Conservation (phyloP, 1,140 invertebrate species). For the Belonocnema kinseyi region DNA sequence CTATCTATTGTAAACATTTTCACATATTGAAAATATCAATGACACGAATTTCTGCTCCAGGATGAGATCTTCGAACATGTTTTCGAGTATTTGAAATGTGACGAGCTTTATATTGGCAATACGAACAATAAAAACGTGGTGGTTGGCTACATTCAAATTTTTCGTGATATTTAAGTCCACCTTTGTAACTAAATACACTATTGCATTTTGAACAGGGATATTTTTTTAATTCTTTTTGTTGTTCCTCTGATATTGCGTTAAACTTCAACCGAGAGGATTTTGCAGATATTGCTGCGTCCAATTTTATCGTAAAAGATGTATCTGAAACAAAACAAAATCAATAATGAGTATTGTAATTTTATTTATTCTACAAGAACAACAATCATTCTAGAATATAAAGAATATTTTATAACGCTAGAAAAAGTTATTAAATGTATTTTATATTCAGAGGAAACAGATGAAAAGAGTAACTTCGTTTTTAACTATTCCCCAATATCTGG, state of each 20-base stretch:
- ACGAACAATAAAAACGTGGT: slow-evolving; percentile 9
- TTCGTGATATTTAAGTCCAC: slow-evolving; percentile 19
- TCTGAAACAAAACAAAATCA: background rate
- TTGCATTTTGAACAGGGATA: slow-evolving; percentile 13
- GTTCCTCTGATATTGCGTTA: background rate
- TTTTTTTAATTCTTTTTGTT: slow-evolving; percentile 5
- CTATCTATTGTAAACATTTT: background rate
- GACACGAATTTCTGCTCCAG: slow-evolving; percentile 9
- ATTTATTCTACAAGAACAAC: background rate
- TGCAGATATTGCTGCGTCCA: background rate
- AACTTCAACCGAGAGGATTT: no score
- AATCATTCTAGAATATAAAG: background rate
- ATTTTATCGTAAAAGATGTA: background rate
- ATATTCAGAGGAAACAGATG: no score
- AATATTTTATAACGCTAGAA: no score
- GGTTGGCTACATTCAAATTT: slow-evolving; percentile 21
- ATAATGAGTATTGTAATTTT: background rate
- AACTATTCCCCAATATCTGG: background rate
- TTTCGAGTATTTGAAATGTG: slow-evolving; percentile 28
- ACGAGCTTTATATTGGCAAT: background rate
- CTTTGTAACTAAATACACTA: slow-evolving; percentile 27
- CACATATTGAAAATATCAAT: slow-evolving; percentile 19
- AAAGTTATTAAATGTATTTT: no score
- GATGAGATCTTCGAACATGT: slow-evolving; percentile 28
- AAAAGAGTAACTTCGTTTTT: no score